Conservation (phyloP, 2,797 vertebrate species). For the Leucoraja ocellata region DNA sequence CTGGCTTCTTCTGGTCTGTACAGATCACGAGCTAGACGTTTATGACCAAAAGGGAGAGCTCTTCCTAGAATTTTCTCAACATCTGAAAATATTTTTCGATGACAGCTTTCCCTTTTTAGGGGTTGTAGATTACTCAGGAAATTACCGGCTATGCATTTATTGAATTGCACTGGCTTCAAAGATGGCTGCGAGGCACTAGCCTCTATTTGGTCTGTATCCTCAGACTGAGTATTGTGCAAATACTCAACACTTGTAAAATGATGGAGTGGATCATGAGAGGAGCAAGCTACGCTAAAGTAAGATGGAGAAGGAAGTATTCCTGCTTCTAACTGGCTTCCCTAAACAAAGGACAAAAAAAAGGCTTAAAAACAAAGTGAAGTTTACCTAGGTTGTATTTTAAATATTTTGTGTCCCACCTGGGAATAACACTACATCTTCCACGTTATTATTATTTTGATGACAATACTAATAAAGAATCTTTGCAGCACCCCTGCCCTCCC, state of each 20-base stretch:
- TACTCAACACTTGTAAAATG: constrained; percentile 41
- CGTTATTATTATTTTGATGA: neutral
- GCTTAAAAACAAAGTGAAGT: neutral
- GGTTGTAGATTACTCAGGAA: constrained; percentile 45
- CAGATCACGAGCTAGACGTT: neutral
- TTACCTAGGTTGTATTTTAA: neutral
- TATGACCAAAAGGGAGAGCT: constrained; percentile 37
- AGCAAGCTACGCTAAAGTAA: constrained; percentile 41
- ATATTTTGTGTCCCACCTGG: neutral
- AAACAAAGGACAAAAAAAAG: constrained; percentile 46
- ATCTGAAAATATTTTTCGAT: constrained; percentile 42
- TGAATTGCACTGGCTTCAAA: neutral
- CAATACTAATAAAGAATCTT: neutral
- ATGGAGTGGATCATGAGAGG: constrained; percentile 39
- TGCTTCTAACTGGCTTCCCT: constrained; percentile 49
- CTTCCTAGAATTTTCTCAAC: constrained; percentile 47
- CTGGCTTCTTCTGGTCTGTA: neutral
- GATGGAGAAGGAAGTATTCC: constrained; percentile 46
- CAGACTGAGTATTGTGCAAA: constrained; percentile 45
- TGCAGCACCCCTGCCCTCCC: neutral
- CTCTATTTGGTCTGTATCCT: constrained; percentile 40
- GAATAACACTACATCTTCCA: neutral
- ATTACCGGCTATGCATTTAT: neutral
- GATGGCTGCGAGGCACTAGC: neutral
- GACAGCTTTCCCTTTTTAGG: constrained; percentile 44